Conservation (phyloP, 2,888 invertebrate genomes). For the Cosmorhoe ocellata region DNA sequence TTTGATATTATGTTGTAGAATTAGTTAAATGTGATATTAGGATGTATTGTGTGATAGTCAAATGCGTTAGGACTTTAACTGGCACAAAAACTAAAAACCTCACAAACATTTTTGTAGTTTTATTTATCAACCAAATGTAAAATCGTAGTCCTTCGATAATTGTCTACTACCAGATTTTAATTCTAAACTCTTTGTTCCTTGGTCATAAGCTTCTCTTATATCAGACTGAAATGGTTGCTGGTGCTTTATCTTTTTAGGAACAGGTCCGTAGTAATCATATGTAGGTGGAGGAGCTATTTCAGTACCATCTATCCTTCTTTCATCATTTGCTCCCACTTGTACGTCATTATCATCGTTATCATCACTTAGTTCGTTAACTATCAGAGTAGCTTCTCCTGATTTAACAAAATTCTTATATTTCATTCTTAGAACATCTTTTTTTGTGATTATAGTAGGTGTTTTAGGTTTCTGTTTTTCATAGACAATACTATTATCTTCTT, state of each 20-base stretch:
- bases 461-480: background rate
- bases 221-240: constrained; percentile 68
- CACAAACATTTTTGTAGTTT: constrained; percentile 34
- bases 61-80: constrained; percentile 37
- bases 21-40: constrained; percentile 58
- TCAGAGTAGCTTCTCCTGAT: constrained; percentile 54
- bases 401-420: constrained; percentile 70
- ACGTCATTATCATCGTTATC: constrained; percentile 38
- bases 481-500: constrained; percentile 11
- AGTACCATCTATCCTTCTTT: constrained; percentile 56
- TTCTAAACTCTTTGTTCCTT: constrained; percentile 71
- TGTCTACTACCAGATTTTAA: constrained; percentile 56
- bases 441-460: constrained; percentile 32
- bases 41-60: constrained; percentile 44
- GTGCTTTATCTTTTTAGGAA: constrained; percentile 53
- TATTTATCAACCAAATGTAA: constrained; percentile 61
- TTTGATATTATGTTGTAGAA: constrained; percentile 38
- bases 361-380: constrained; percentile 62
- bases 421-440: constrained; percentile 43
- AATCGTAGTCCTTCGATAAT: constrained; percentile 67
- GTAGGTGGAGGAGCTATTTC: constrained; percentile 86
- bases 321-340: constrained; percentile 37
- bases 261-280: constrained; percentile 84
- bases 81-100: constrained; percentile 43
- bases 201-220: constrained; percentile 69